Evolutionary conservation across 2,113 vertebrate genomes (phyloP), one percentile per base, ranked within the genome.

Genomic region (Coracopsis vasa): DNA sequence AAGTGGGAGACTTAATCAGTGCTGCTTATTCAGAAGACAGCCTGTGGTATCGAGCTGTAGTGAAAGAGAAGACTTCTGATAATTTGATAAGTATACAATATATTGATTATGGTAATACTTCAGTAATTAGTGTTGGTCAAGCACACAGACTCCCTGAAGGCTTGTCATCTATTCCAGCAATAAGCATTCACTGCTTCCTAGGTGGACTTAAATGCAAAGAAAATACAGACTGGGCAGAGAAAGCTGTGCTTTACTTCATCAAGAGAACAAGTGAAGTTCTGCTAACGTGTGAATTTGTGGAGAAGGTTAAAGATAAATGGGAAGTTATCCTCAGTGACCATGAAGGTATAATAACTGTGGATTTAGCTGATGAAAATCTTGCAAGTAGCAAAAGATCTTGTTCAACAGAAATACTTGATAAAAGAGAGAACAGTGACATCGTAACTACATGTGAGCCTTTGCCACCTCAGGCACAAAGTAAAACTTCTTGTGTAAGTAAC

Each of bases 41-140:
- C 29, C 98, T 98, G 15, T 99, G 98, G 98, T 99, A 99, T 90
- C 98, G 99, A 71, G 99, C 99, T 58, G 97, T 98, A 72, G 95
- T 99, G 11, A 97, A 47, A 91, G 97, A 98, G 80, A 97, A 97
- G 33, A 88, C 87, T 17, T 74, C 56, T 13, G 69, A 91, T 45
- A 73, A 84, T 19, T 92, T 51, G 5, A 91, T 98, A 41, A 94
- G 96, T 18, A 92, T 99, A 7, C 98, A 99, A 65, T 99, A 99
- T 94, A 97, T 99, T 91, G 99, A 99, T 97, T 99, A 99, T 95
- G 99, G 99, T 79, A 99, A 99, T 65, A 97, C 97, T 24, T 98
- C 98, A 23, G 44, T 96, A 16, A 90, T 99, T 54, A 95, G 96
- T 10, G 17, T 96, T 70, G 97, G 96, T 84, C 98, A 98, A 88